Base-by-base conservation (phyloP, 1,140 invertebrate genomes). In the Paralvinella palmiformis region DNA sequence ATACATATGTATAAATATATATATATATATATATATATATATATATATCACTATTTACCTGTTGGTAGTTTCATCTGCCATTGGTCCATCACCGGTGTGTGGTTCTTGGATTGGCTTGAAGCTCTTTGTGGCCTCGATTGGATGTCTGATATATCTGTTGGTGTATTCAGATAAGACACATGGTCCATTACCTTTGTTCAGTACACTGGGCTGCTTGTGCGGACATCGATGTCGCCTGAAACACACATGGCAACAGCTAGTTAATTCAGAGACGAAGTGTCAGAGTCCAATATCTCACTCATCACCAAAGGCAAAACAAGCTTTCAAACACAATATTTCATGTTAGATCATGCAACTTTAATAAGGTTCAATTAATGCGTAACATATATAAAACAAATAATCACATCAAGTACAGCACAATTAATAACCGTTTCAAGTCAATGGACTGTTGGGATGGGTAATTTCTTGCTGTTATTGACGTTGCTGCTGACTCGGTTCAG, bases 111-210 rank as follows among this genome's bases (percentile, higher is more conserved):
- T 62, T 22, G 71, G 71, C 36, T 68, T 72, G 37, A 64, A 66
- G 22, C 57, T 59, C 50, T 64, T 45, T 24, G 45, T 32, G 20
- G 35, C 10, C 31, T 59, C 59, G 33, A 62, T 59, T 22, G 61
- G 61, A 56, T 70, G 65, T 0, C 58, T 33, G 0, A 37, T 33
- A 53, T 62, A 72, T 52, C 66, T 44, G 32, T 72, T 69, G 29
- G 53, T 65, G 44, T 72, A 72, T 57, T 72, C 71, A 13, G 71
- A 68, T 10, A 72, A 62, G 15, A 57, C 58, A 31, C 71, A 72
- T 58, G 64, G 62, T 37, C 62, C 44, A 6, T 63, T 60, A 20
- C 64, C 55, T 56, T 64, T 64, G 17, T 59, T 56, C 15, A 62
- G 32, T 15, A 64, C 57, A 27, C 63, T 63, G 24, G n/a, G 17